Evolutionary conservation across 2,797 vertebrate genomes (phyloP).

Genomic region (Hylomyscus alleni): DNA sequence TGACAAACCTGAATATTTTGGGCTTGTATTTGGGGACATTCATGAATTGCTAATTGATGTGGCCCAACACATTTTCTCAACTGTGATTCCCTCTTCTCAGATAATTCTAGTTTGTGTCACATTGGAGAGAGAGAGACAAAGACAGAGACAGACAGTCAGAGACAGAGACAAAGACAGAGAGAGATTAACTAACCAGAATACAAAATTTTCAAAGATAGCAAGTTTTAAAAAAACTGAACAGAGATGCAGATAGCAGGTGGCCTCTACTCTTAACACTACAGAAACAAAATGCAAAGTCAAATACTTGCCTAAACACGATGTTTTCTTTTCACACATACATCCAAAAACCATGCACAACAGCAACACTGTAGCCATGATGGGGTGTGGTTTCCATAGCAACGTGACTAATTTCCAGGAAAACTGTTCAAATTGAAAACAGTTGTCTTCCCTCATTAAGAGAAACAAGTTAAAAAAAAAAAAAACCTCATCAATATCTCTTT

Average conservation of each 20-base stretch:
- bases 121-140: neutral
- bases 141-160: neutral
- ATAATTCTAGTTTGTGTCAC: neutral
- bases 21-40: neutral
- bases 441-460: slow-evolving; percentile 86
- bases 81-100: neutral
- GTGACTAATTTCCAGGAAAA: slow-evolving; percentile 83
- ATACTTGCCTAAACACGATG: slow-evolving; percentile 36
- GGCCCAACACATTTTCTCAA: neutral
- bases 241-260: neutral
- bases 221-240: slow-evolving; percentile 49
- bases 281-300: slow-evolving; percentile 63
- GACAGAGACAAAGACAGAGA: neutral
- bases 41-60: neutral
- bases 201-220: slow-evolving; percentile 34
- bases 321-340: neutral
- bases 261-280: slow-evolving; percentile 53
- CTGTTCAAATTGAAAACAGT: slow-evolving; percentile 85
- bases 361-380: slow-evolving; percentile 68
- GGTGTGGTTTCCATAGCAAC: slow-evolving; percentile 89
- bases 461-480: slow-evolving; percentile 66
- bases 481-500: slow-evolving; percentile 85
- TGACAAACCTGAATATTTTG: no score
- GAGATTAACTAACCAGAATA: neutral
- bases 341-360: slow-evolving; percentile 52